A percentile compares a stretch with the other conserved stretches of the same genome.
phyloP scores from a whole-genome alignment of 2,888 invertebrate species.

The Shargacucullia verbasci region DNA sequence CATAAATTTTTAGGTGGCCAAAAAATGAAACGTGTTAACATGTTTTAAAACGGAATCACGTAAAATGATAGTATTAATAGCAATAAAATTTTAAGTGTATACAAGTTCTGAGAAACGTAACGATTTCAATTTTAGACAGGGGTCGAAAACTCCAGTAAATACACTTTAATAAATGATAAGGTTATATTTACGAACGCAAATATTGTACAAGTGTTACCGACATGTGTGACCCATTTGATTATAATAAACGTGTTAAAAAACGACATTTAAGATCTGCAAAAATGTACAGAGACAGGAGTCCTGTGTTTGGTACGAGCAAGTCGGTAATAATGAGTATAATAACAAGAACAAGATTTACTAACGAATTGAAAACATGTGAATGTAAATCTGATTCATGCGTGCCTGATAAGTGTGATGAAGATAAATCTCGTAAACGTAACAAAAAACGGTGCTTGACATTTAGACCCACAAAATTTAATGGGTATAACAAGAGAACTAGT shows the following conservation, averaged over 20 bases:
- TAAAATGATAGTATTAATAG: background rate
- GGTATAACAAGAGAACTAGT: constrained; percentile 5
- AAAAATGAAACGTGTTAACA: background rate
- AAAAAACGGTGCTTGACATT: constrained; percentile 17
- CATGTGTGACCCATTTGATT: constrained; percentile 15
- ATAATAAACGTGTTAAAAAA: background rate
- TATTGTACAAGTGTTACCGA: background rate
- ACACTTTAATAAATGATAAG: too few species aligned
- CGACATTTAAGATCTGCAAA: constrained; percentile 4
- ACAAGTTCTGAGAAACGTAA: background rate
- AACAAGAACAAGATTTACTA: constrained; percentile 3
- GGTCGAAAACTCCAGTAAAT: too few species aligned
- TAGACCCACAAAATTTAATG: constrained; percentile 16
- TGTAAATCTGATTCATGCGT: constrained; percentile 43
- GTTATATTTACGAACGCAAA: background rate
- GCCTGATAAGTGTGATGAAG: constrained; percentile 2
- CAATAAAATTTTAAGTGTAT: background rate
- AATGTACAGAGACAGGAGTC: constrained; percentile 15
- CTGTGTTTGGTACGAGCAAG: constrained; percentile 32
- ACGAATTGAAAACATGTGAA: constrained; percentile 7
- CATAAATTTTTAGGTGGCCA: background rate
- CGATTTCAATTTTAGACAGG: background rate
- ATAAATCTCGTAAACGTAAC: constrained; percentile 10
- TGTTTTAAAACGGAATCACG: background rate
- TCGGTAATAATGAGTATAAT: constrained; percentile 35